phyloP scores from a whole-genome alignment of 64 coral and sea anemone genomes.

The Montipora foliosa region DNA sequence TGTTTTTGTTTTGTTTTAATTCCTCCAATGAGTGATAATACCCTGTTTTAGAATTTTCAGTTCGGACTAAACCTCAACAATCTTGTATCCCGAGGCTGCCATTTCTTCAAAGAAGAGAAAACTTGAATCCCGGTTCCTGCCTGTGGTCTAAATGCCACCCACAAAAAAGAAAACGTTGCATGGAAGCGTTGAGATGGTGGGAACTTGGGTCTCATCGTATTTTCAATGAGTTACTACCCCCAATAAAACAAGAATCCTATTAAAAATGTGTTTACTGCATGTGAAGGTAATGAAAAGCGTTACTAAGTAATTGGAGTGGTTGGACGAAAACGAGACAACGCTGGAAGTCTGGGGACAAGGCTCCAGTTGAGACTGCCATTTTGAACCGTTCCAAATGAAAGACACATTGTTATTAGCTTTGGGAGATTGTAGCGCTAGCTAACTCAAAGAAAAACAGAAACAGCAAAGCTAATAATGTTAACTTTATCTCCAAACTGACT shows the following conservation, averaged over 20 bases:
- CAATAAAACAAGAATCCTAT: background rate
- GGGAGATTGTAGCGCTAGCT: background rate
- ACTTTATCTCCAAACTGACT: too few relatives aligned
- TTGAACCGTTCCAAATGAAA: background rate
- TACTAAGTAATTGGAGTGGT: background rate
- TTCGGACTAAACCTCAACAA: too few relatives aligned
- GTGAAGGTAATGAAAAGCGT: background rate
- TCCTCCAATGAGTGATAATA: too few relatives aligned
- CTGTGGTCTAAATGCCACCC: background rate
- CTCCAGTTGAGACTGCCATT: background rate
- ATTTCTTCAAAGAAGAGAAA: too few relatives aligned
- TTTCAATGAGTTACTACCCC: background rate
- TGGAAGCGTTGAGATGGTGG: background rate
- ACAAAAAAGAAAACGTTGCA: background rate
- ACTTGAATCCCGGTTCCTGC: too few relatives aligned
- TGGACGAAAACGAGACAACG: background rate
- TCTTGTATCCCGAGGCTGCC: too few relatives aligned
- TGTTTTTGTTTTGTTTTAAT: too few relatives aligned
- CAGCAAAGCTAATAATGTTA: too few relatives aligned
- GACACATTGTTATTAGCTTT: background rate
- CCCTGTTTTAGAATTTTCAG: too few relatives aligned
- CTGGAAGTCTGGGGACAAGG: background rate
- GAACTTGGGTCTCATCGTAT: background rate
- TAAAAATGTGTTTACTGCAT: conserved; percentile 3
- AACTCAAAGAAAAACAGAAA: too few relatives aligned